phyloP scores from a whole-genome alignment of 2,113 vertebrate genomes.

The Anser brachyrhynchus region DNA sequence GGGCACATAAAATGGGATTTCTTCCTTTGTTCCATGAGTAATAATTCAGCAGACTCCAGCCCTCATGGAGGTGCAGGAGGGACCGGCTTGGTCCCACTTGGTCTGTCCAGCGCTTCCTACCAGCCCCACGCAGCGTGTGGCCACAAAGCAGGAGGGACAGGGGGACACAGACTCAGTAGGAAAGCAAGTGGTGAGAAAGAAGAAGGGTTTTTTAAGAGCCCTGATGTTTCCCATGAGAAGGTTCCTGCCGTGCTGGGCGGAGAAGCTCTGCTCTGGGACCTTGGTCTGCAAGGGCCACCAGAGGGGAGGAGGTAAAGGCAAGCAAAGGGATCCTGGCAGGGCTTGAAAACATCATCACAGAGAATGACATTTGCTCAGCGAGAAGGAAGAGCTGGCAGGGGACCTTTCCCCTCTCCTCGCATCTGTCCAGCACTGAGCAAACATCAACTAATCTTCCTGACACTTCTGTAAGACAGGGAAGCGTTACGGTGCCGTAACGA shows the following conservation, averaged over 20 bases:
- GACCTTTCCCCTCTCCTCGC: neutral
- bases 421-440: slow-evolving; percentile 6
- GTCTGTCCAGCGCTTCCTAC: neutral
- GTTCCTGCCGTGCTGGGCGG: neutral
- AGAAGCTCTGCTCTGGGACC: neutral
- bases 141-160: neutral
- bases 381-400: slow-evolving; percentile 27
- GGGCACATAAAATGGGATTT: neutral
- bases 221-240: neutral
- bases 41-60: neutral
- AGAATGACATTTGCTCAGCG: neutral
- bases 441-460: slow-evolving; percentile 26
- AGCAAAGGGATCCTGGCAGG: neutral
- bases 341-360: neutral
- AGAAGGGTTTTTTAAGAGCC: neutral
- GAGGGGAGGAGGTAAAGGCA: neutral
- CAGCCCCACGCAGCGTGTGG: neutral
- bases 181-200: neutral
- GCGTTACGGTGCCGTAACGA: neutral
- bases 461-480: neutral
- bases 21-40: neutral
- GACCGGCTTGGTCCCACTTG: neutral
- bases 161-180: neutral
- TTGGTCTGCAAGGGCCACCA: neutral
- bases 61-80: neutral